phyloP scores from a whole-genome alignment of 2,797 vertebrate species.

The Harpagifer antarcticus region DNA sequence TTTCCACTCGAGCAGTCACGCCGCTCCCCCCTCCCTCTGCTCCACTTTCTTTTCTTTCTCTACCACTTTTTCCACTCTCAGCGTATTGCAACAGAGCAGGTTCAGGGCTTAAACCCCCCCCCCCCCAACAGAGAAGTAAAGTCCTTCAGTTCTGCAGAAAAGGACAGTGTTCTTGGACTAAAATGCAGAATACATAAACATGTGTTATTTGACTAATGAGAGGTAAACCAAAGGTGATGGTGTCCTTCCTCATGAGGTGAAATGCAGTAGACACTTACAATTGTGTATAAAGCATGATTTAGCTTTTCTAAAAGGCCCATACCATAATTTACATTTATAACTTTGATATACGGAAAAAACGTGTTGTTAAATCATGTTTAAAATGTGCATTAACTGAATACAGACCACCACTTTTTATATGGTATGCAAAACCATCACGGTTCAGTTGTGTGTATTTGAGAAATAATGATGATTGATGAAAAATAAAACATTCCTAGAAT shows the following conservation, averaged over 20 bases:
- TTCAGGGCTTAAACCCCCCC: slow-evolving; percentile 53
- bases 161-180: slow-evolving; percentile 29
- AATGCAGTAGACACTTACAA: neutral
- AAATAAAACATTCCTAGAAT: neutral
- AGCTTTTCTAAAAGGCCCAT: neutral
- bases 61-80: slow-evolving; percentile 47
- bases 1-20: slow-evolving; percentile 36
- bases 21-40: slow-evolving; percentile 17
- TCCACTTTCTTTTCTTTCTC: slow-evolving; percentile 51
- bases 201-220: neutral
- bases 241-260: neutral
- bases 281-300: neutral
- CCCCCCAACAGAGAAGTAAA: slow-evolving; percentile 29
- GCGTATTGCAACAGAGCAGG: slow-evolving; percentile 53
- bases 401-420: neutral
- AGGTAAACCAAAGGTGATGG: neutral
- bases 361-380: neutral
- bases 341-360: neutral
- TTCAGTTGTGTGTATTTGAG: slow-evolving; percentile 9
- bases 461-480: neutral
- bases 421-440: neutral
- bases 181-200: neutral
- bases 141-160: slow-evolving; percentile 53
- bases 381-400: neutral
- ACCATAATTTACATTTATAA: neutral